These are phyloP conservation scores for Diplosoma virens DNA, from an alignment of 23 tunicate genomes.

Conservation along the genomic window DNA sequence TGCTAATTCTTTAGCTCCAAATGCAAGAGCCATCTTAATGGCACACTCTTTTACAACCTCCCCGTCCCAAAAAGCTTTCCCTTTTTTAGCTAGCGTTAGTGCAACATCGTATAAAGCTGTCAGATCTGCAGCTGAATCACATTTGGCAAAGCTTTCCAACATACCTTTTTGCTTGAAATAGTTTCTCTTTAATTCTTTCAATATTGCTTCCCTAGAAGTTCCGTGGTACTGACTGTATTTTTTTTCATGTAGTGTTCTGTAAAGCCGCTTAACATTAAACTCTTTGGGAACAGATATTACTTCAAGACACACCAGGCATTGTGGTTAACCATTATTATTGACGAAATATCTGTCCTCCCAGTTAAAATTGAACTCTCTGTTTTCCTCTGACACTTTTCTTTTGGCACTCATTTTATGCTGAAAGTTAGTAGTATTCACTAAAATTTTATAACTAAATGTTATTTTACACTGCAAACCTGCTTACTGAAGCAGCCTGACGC, in stretches of 20 bases:
- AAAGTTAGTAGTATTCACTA: too few species aligned
- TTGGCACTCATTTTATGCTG: background rate
- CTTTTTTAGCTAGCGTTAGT: slow-evolving; percentile 27
- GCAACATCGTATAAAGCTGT: slow-evolving; percentile 33
- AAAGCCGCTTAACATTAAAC: slow-evolving; percentile 23
- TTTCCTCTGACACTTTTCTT: too few species aligned
- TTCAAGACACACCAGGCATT: slow-evolving; percentile 23
- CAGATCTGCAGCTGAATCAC: slow-evolving; percentile 15
- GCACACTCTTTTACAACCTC: slow-evolving; percentile 35
- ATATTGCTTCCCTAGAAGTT: slow-evolving; percentile 36
- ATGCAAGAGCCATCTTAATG: slow-evolving; percentile 9
- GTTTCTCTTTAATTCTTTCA: slow-evolving; percentile 15
- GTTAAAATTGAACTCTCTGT: slow-evolving; percentile 4
- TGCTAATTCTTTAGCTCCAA: slow-evolving; percentile 4
- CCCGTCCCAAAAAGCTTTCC: slow-evolving; percentile 35
- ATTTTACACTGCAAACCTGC: too few species aligned
- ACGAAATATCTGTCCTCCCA: slow-evolving; percentile 31
- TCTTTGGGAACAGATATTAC: slow-evolving; percentile 11
- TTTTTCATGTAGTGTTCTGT: slow-evolving; percentile 27
- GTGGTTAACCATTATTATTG: slow-evolving; percentile 27
- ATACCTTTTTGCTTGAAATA: slow-evolving; percentile 10
- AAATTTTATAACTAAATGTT: too few species aligned
- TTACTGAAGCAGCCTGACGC: too few species aligned
- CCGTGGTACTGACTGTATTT: slow-evolving; percentile 28
- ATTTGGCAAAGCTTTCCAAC: background rate